These are phyloP conservation scores for Metalampra italica DNA, from an alignment of 2,888 invertebrate species.

Conservation along the genomic window DNA sequence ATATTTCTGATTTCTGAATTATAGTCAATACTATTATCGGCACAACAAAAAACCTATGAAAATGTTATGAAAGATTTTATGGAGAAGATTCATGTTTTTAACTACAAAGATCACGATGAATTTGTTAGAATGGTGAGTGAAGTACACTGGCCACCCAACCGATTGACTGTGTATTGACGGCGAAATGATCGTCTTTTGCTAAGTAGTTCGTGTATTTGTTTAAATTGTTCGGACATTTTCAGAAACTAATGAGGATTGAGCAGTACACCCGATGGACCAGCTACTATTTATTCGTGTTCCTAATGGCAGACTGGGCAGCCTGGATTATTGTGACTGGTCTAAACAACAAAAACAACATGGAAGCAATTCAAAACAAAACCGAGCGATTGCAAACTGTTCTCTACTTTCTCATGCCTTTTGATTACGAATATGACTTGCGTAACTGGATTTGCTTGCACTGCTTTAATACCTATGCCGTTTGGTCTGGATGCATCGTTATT, in stretches of 20 bases:
- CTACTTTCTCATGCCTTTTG: constrained; percentile 37
- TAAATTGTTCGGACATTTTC: constrained; percentile 10
- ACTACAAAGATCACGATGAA: constrained; percentile 12
- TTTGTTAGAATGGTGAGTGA: constrained; percentile 13
- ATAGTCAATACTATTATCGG: constrained; percentile 3
- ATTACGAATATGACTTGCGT: constrained; percentile 31
- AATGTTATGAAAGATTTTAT: constrained; percentile 25
- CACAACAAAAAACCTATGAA: constrained; percentile 15
- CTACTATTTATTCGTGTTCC: constrained; percentile 14
- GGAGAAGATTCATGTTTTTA: constrained; percentile 25
- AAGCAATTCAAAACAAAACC: constrained; percentile 27
- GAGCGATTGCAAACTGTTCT: constrained; percentile 30
- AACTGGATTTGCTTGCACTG: constrained; percentile 28
- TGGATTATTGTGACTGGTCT: constrained; percentile 25
- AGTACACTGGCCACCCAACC: too few species aligned
- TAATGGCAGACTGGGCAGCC: constrained; percentile 17
- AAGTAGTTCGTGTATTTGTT: too few species aligned
- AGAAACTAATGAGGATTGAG: constrained; percentile 28
- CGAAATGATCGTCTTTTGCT: too few species aligned
- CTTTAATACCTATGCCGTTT: constrained; percentile 20
- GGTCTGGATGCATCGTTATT: constrained; percentile 16
- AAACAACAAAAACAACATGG: constrained; percentile 25
- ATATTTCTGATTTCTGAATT: too few species aligned
- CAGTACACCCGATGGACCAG: constrained; percentile 21
- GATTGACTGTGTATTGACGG: too few species aligned